Base-by-base conservation (phyloP, 2,113 vertebrate genomes). In the Nanorana parkeri region DNA sequence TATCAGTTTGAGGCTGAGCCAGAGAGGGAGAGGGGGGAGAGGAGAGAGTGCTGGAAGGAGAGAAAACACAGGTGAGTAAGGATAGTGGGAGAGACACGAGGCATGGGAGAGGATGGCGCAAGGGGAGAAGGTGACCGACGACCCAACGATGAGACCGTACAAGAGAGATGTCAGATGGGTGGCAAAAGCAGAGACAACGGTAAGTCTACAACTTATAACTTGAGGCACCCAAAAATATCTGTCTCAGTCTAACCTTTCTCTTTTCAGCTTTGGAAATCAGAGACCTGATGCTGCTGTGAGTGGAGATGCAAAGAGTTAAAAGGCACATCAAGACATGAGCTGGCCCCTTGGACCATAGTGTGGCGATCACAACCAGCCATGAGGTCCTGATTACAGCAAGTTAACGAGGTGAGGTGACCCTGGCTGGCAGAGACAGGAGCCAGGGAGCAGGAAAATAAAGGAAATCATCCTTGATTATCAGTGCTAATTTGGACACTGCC, bases 381-480 rank as follows among this genome's bases (percentile, higher is more conserved):
- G 80, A 83, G 80, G 47, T 85, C 85, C 91, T 90, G 94, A 93
- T 94, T 90, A 86, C 89, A 91, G 93, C 93, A 92, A 94, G 94
- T 95, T 94, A 94, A 94, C 92, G 91, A 93, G 94, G 94, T 94
- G 91, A 92, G 92, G 92, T 93, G 92, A 94, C 92, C 92, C 91
- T 92, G 78, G 88, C 90, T 91, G 93, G 89, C 92, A 91, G 90
- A 94, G 93, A 93, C 92, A 93, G 93, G 89, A 89, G 92, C 94
- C 88, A 90, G 93, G 92, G 91, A 95, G 93, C 93, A 92, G 92
- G 90, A 92, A 94, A 95, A 95, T 94, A 95, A 94, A 94, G 94
- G 93, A 93, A 95, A 95, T 95, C 92, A 93, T 92, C 94, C 93
- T 94, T 94, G 94, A 95, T 95, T 94, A 95, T 95, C 94, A 94